phyloP scores from a whole-genome alignment of 2,888 invertebrate genomes.

The Euclidia mi region DNA sequence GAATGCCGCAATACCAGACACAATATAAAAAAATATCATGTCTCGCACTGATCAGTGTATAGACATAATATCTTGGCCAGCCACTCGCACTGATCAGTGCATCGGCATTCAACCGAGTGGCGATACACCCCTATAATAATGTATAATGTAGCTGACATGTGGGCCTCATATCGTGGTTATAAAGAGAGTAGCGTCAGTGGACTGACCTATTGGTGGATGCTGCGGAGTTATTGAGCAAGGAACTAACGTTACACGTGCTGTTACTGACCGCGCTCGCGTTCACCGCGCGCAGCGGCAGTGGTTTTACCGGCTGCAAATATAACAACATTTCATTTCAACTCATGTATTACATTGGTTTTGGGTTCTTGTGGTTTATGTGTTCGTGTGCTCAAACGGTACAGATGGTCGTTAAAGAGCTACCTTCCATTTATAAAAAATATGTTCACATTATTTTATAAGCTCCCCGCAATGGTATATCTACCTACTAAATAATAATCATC shows the following conservation, averaged over 20 bases:
- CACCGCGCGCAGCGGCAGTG: constrained; percentile 94
- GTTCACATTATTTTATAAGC: too few species aligned
- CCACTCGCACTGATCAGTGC: too few species aligned
- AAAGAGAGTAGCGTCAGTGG: constrained; percentile 65
- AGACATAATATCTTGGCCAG: too few species aligned
- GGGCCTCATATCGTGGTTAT: constrained; percentile 24
- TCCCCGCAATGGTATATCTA: too few species aligned
- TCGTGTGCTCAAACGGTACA: not conserved
- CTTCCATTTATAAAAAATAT: too few species aligned
- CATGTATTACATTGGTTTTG: constrained; percentile 61
- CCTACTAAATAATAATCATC: too few species aligned
- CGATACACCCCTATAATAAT: too few species aligned
- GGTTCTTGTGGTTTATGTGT: constrained; percentile 48
- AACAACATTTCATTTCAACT: constrained; percentile 67
- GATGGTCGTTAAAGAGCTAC: too few species aligned
- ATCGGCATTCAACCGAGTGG: too few species aligned
- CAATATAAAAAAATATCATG: too few species aligned
- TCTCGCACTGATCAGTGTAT: too few species aligned
- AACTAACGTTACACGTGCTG: constrained; percentile 86
- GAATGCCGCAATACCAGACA: too few species aligned
- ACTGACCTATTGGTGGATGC: constrained; percentile 87
- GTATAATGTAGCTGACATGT: not conserved
- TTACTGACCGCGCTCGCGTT: constrained; percentile 81
- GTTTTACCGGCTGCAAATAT: constrained; percentile 94
- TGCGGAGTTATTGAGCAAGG: constrained; percentile 91